These are phyloP conservation scores for Paracentrotus lividus DNA, from an alignment of 53 echinoderm and acorn worm species.

Conservation along the genomic window DNA sequence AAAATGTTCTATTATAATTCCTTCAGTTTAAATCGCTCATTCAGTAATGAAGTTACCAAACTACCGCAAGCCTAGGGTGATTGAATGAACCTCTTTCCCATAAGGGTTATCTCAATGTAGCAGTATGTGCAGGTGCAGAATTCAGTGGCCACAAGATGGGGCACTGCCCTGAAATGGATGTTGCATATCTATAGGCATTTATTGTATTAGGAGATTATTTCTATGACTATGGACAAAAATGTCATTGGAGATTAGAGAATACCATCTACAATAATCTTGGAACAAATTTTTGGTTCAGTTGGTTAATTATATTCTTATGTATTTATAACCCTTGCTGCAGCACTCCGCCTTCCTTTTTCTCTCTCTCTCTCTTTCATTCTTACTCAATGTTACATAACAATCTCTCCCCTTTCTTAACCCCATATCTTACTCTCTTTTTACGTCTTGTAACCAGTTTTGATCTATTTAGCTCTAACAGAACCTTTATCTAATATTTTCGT, in stretches of 20 bases:
- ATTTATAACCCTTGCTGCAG: background rate
- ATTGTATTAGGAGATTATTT: background rate
- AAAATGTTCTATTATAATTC: too few species aligned
- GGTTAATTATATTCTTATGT: background rate
- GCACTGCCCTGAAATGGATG: background rate
- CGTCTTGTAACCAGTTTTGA: too few species aligned
- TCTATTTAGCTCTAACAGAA: too few species aligned
- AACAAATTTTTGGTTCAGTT: background rate
- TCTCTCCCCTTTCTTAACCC: background rate
- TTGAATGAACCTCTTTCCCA: background rate
- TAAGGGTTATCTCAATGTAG: background rate
- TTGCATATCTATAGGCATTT: background rate
- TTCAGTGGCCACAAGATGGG: background rate
- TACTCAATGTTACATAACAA: too few species aligned
- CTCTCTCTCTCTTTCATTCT: background rate
- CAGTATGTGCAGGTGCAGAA: background rate
- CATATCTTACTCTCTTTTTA: too few species aligned
- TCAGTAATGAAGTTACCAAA: background rate
- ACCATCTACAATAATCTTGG: background rate
- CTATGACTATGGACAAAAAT: background rate
- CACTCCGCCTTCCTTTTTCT: background rate
- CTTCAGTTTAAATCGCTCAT: background rate
- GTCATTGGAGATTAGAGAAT: background rate
- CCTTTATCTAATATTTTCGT: too few species aligned
- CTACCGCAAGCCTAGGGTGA: background rate